Evolutionary conservation across 1,140 invertebrate genomes (phyloP), one percentile per base, ranked within the genome.

Genomic region (Lepidurus couesii): DNA sequence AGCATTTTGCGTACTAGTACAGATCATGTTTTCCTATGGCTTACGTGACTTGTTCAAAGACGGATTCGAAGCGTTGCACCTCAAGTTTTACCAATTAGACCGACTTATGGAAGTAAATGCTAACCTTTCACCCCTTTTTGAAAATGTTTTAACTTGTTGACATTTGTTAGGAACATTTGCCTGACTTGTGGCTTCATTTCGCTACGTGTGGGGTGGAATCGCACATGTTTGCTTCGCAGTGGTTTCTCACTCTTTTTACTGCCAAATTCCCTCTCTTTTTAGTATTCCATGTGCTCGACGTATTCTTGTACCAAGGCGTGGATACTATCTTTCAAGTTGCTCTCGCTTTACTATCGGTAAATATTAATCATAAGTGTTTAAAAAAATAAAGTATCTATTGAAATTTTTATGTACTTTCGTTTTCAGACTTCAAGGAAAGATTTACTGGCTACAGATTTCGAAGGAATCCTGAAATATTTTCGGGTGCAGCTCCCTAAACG

Each of bases 191-290:
- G 83, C 90, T 91, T 80, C 98, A 99, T 86, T 98, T 99, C 86
- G 88, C 88, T 81, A 92, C 95, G 83, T 90, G 96, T 83, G 92
- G 93, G 53, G 91, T 99, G 74, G 98, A 99, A 86, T 93, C 95
- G 77, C 98, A 99, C 86, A 99, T 99, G 98, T 99, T 96, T 86
- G 98, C 97, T 34, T 96, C 95, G 44, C 98, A 99, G 87, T 99
- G 98, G 98, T 99, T 99, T 88, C 90, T 99, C 34, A 99, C 98
- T 0, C 87, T 99, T 13, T 99, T 98, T 86, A 99, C 98, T 4
- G 97, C 98, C 16, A 93, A 98, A 84, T 99, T 99, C 87, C 98
- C 98, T 4, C 87, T 99, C 1, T 95, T 93, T 84, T 92, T 99
- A 85, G 98, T 99, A 13, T 99, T 98, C 87, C 95, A 96, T 84